Evolutionary conservation across 2,888 invertebrate species (phyloP), one percentile per base, ranked within the genome.

Genomic region (Heliconius erato): DNA sequence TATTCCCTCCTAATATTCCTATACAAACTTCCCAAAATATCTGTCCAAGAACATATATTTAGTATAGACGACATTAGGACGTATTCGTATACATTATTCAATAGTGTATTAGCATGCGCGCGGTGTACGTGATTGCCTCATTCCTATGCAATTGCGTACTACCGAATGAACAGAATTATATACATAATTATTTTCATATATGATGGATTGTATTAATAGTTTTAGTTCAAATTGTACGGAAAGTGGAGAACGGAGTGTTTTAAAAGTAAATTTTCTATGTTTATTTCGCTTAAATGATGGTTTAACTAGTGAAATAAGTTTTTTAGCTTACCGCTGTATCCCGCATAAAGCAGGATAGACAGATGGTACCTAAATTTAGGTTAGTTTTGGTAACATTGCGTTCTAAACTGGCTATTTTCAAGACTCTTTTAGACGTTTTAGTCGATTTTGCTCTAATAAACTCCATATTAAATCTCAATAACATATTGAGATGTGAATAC

Each of bases 121-220:
- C 26, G 19, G 65, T 28, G 77, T 65, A 26, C 44, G 35, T 12
- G 40, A 26, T 77, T 77, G 77, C 65, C 40, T 77, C 77, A 77
- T 77, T 40, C 28, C 65, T 65, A 77, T 77, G 77, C 65, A 65
- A 77, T 77, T 67, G 65, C 77, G 77, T 77, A 77, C 49, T 32
- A 59, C 77, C 26, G 44, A 26, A 59, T 74, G 59, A 35, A 23
- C 59, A 19, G 19, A 74, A 9, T 23, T 12, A 23, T 74, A 59
- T 59, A 59, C 23, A 59, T 32, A 23, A 59, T n/a, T 26, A 14
- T 28, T 74, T 59, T 59, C 23, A 74, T 59, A n/a, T 19, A 74
- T 74, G 23, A 54, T 23, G 23, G 16, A 28, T 59, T 12, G 32
- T 12, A 32, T 32, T 12, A 59, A 23, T 19, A 32, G 28, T 32